Evolutionary conservation across 2,888 invertebrate genomes (phyloP).

Genomic region (Teleiodes luculella): DNA sequence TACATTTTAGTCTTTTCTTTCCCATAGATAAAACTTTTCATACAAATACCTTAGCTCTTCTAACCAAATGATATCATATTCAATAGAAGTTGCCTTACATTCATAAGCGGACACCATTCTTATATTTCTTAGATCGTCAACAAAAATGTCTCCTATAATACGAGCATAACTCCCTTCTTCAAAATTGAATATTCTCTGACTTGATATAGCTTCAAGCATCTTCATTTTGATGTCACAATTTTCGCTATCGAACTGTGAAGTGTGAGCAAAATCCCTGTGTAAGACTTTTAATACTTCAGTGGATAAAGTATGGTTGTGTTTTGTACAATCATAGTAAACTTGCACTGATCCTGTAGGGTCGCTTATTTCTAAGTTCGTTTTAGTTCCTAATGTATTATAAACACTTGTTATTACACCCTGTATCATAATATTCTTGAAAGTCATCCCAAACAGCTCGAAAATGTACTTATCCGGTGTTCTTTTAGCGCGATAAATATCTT

Average conservation of each 20-base stretch:
- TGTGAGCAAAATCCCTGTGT: conserved; percentile 38
- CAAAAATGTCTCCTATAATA: conserved; percentile 63
- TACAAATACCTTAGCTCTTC: conserved; percentile 65
- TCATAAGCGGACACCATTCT: conserved; percentile 62
- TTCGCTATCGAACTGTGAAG: conserved; percentile 43
- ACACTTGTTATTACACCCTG: conserved; percentile 61
- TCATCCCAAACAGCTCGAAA: conserved; percentile 56
- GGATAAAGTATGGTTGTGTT: conserved; percentile 44
- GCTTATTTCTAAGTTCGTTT: conserved; percentile 57
- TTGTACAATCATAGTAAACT: conserved; percentile 54
- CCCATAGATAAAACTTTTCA: conserved; percentile 58
- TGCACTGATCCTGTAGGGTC: conserved; percentile 63
- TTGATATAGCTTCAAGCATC: conserved; percentile 45
- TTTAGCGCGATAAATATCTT: conserved; percentile 65
- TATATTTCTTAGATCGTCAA: conserved; percentile 44
- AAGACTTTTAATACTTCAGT: conserved; percentile 43
- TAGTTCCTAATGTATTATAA: conserved; percentile 41
- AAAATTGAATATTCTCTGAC: conserved; percentile 41
- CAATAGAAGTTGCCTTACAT: conserved; percentile 46
- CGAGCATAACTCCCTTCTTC: conserved; percentile 48
- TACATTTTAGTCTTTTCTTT: conserved; percentile 21
- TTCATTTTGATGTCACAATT: conserved; percentile 51
- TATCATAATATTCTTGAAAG: conserved; percentile 66
- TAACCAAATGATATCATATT: conserved; percentile 63
- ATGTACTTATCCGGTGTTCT: conserved; percentile 52